A percentile compares a stretch with the other conserved stretches of the same genome.
phyloP scores from a whole-genome alignment of 2,113 vertebrate species.

The Rhinolophus sinicus region DNA sequence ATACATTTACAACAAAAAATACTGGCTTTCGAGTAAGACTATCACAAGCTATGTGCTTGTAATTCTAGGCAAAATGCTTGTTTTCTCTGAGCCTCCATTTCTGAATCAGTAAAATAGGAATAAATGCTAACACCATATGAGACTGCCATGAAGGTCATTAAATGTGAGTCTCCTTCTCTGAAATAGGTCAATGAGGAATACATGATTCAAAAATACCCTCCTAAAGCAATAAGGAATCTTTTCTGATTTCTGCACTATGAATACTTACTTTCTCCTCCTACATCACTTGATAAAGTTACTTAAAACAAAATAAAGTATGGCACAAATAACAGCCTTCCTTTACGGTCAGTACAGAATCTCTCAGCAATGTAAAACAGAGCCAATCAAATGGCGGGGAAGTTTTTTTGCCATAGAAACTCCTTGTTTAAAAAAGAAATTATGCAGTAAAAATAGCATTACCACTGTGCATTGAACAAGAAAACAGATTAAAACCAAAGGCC shows the following conservation, averaged over 20 bases:
- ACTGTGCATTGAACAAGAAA: background rate
- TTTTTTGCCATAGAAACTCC: background rate
- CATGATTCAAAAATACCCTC: background rate
- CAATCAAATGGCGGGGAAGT: background rate
- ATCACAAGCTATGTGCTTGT: background rate
- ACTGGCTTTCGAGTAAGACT: background rate
- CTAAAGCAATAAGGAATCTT: background rate
- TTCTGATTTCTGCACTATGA: background rate
- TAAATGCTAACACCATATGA: background rate
- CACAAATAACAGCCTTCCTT: background rate
- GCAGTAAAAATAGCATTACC: background rate
- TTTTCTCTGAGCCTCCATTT: conserved; percentile 44
- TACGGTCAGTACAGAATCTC: background rate
- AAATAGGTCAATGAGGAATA: background rate
- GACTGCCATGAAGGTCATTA: background rate
- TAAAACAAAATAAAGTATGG: background rate
- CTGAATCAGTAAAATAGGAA: background rate
- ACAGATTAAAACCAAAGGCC: conserved; percentile 26
- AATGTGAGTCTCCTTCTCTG: background rate
- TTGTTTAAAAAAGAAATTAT: conserved; percentile 22
- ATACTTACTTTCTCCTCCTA: background rate
- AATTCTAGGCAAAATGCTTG: conserved; percentile 27
- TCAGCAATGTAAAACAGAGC: conserved; percentile 23
- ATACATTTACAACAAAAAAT: background rate
- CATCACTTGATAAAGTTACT: conserved; percentile 21